Evolutionary conservation across 2,113 vertebrate species (phyloP), one percentile per base, ranked within the genome.

Genomic region (Baryphthengus martii): DNA sequence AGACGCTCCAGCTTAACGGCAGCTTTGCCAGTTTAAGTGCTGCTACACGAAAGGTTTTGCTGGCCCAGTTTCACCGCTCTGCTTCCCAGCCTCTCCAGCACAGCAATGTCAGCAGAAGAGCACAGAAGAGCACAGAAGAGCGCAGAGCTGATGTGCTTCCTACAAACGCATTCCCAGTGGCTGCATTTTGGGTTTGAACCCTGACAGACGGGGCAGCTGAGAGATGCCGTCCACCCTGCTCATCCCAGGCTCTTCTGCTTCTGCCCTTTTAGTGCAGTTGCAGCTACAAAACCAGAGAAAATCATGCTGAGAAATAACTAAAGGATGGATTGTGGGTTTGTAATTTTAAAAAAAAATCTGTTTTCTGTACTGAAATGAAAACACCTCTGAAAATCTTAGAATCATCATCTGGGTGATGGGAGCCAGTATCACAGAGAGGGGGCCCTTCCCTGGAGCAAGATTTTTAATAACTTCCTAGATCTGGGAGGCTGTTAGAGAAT

Each of bases 401-500:
- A 59, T 72, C 68, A 39, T 81, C 90, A 81, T 65, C 67, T 61
- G 89, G 85, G 82, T 1, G 7, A 59, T 12, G 20, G 73, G 63
- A 91, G 93, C 7, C 7, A 24, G 77, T 17, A 63, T 15, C 12
- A 3, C 1, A 0, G 79, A 65, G 63, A 53, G 81, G 59, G 80
- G 83, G 66, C 47, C 58, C 81, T 89, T 94, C 90, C 95, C 94
- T 33, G 58, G 91, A 83, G 91, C 86, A 68, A 45, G 88, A 52
- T 72, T 85, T 86, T 87, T 89, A 93, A 93, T 89, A 95, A 89
- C 88, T 91, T 89, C 88, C 78, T 39, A 67, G 74, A 85, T 15
- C 11, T 26, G 4, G 92, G 90, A 91, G 75, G 71, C 92, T 78
- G 87, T 62, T 42, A 85, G 79, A 23, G 14, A 82, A 68, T 61